These are phyloP conservation scores for Clepsis dumicolana DNA, from an alignment of 2,888 invertebrate species.

Conservation along the genomic window DNA sequence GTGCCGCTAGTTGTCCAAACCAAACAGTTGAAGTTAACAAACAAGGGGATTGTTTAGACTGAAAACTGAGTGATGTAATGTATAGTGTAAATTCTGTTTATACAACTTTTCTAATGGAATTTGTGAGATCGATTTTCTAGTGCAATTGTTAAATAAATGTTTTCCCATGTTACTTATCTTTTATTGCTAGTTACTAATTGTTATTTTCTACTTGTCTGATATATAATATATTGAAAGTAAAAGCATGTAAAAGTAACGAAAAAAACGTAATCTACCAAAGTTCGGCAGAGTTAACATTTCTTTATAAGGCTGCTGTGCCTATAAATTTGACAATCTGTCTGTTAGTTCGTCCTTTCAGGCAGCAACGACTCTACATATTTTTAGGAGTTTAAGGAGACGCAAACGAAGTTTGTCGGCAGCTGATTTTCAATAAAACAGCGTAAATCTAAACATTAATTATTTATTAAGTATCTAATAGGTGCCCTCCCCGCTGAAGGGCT, in stretches of 20 bases:
- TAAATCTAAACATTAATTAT: conserved; percentile 51
- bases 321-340: too few species aligned
- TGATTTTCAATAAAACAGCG: conserved; percentile 7
- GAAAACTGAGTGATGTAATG: conserved; percentile 41
- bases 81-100: conserved; percentile 51
- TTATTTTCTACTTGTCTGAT: background rate
- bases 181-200: conserved; percentile 5
- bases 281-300: too few species aligned
- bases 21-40: background rate
- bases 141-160: conserved; percentile 49
- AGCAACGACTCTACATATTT: too few species aligned
- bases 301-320: too few species aligned
- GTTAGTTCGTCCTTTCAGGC: too few species aligned
- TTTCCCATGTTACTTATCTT: conserved; percentile 43
- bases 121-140: conserved; percentile 43
- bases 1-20: too few species aligned
- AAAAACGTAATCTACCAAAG: too few species aligned
- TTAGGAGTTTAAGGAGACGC: too few species aligned
- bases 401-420: too few species aligned
- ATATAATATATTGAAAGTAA: too few species aligned
- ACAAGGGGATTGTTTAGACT: background rate
- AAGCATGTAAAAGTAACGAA: too few species aligned
- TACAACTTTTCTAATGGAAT: conserved; percentile 50
- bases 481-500: conserved; percentile 87
- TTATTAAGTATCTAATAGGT: conserved; percentile 60